These are phyloP conservation scores for Hypothenemus hampei DNA, from an alignment of 1,140 invertebrate species.

Conservation along the genomic window DNA sequence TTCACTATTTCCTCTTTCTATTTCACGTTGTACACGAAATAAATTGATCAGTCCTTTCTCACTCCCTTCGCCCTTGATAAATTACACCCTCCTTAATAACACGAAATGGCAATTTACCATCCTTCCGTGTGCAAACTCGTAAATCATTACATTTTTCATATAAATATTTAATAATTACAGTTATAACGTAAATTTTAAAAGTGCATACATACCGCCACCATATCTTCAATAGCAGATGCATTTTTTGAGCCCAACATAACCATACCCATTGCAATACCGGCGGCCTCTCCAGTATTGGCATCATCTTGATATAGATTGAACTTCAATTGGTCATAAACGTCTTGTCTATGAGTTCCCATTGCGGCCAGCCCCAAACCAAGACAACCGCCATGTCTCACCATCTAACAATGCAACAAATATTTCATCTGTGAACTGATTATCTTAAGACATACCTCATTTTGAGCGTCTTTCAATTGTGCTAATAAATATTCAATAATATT, in stretches of 20 bases:
- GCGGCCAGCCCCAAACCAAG: conserved; percentile 94
- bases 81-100: conserved; percentile 10
- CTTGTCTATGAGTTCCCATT: conserved; percentile 92
- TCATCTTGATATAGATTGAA: conserved; percentile 98
- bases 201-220: conserved; percentile 69
- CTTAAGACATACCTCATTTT: conserved; percentile 65
- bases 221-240: conserved; percentile 85
- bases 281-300: conserved; percentile 96
- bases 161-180: neutral
- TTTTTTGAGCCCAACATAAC: conserved; percentile 96
- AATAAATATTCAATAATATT: conserved; percentile 95
- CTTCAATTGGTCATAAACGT: conserved; percentile 94
- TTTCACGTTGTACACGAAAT: neutral
- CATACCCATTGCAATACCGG: conserved; percentile 97
- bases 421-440: neutral
- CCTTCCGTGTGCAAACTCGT: too few relatives aligned
- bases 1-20: neutral
- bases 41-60: conserved; percentile 1
- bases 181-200: neutral
- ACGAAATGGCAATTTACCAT: conserved; percentile 10
- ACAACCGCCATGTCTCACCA: conserved; percentile 95
- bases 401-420: conserved; percentile 46
- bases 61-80: conserved; percentile 1
- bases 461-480: conserved; percentile 89
- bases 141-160: neutral